Base-by-base conservation (phyloP, 2,888 invertebrate species). In the Chelonus formosanus region DNA sequence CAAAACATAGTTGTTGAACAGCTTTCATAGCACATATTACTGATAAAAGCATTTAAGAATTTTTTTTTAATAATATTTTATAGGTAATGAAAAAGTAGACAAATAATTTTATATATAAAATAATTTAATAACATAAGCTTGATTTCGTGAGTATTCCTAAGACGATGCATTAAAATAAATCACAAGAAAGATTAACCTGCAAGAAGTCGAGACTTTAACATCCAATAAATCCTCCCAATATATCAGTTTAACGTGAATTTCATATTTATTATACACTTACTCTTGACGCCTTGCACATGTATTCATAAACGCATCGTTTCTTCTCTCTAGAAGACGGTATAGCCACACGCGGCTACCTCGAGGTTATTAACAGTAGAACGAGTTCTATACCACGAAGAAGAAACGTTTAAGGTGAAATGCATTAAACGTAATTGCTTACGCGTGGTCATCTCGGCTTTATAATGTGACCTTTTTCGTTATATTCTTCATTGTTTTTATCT, bases 231-330 rank as follows among this genome's bases (percentile, higher is more conserved):
- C 45, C 58, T 58, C 32, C 35, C 58, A 45, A 58, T 58, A 58
- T 58, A 58, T 58, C 58, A 58, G 45, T 58, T 58, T 58, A 58
- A 58, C 58, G 47, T 58, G 58, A 58, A 58, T 58, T 58, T 58
- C 45, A 58, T 58, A 58, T 58, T 58, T 58, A 58, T 58, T 58
- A 58, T 58, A 58, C 47, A 58, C 58, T 58, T 45, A 32, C 35
- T 32, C 58, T 58, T 7, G 34, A 34, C 58, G 58, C 34, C 58
- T 32, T 47, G 58, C 58, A 47, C 58, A 47, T 58, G 45, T 45
- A 47, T 58, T 47, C 47, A 47, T 56, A 56, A 56, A 56, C 44
- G 31, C 45, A 45, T 58, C 32, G 36, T 54, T 54, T 54, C n/a
- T 54, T 54, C n/a, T 54, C 35, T 20, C 20, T 2, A 20, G 35